Conservation (phyloP, 2,797 vertebrate species). For the Chelon labrosus region DNA sequence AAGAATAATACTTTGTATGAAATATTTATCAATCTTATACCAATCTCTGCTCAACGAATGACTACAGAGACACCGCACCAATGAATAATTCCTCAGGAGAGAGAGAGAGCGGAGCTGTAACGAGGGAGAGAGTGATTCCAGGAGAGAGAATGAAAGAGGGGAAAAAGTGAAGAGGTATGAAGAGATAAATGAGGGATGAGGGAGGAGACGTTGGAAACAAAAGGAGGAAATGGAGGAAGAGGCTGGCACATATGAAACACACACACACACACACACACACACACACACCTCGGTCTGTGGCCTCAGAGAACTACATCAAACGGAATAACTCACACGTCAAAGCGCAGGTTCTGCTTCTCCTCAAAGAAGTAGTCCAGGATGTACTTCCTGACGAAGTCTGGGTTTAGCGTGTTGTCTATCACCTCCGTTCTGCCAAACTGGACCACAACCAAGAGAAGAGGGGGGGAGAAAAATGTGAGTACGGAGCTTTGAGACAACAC, state of each 20-base stretch:
- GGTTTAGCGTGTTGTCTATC: conserved; percentile 96
- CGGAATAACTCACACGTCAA: conserved; percentile 92
- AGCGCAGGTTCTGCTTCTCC: conserved; percentile 97
- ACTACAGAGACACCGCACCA: conserved; percentile 69
- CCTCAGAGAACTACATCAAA: conserved; percentile 68
- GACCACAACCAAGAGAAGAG: conserved; percentile 52
- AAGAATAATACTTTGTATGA: conserved; percentile 76
- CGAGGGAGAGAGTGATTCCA: conserved; percentile 24
- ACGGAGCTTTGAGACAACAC: conserved; percentile 23
- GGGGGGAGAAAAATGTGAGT: conserved; percentile 22
- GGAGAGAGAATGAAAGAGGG: conserved; percentile 36
- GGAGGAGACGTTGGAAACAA: conserved; percentile 41
- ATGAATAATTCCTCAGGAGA: conserved; percentile 80
- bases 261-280: conserved; percentile 22
- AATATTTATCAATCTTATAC: conserved; percentile 79
- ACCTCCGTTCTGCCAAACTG: conserved; percentile 96
- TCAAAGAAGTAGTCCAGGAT: conserved; percentile 97
- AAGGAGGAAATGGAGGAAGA: conserved; percentile 40
- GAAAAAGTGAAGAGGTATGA: conserved; percentile 24
- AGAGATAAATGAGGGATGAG: conserved; percentile 32
- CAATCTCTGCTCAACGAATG: conserved; percentile 67
- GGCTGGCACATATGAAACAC: conserved; percentile 25
- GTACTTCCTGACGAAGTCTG: conserved; percentile 96
- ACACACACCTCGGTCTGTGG: conserved; percentile 24
- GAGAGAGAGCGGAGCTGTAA: conserved; percentile 45